Conservation (phyloP, 1,140 invertebrate species). For the Lordiphosa collinella region DNA sequence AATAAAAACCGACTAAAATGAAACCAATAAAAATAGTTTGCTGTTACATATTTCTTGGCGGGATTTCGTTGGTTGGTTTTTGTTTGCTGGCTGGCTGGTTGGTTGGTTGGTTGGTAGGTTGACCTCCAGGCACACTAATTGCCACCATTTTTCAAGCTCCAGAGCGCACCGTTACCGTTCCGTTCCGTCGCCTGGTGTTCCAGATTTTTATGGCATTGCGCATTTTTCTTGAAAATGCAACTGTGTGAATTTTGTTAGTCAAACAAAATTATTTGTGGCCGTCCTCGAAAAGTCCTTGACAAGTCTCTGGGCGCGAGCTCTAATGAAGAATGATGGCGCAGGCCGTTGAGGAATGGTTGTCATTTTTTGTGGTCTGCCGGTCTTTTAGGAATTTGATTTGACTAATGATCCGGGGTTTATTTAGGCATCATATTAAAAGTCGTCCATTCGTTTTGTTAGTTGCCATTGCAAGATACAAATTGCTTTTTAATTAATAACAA, state of each 20-base stretch:
- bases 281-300: slow-evolving; percentile 57
- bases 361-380: slow-evolving; percentile 19
- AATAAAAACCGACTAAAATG: not conserved
- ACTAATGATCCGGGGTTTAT: slow-evolving; percentile 8
- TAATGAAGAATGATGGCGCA: slow-evolving; percentile 51
- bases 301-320: slow-evolving; percentile 26
- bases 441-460: not conserved
- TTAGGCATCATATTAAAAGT: not conserved
- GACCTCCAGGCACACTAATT: slow-evolving; percentile 53
- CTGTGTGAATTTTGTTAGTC: slow-evolving; percentile 7
- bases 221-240: slow-evolving; percentile 40
- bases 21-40: slow-evolving; percentile 2
- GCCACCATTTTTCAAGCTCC: slow-evolving; percentile 51
- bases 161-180: slow-evolving; percentile 15
- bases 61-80: not conserved
- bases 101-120: slow-evolving; percentile 49
- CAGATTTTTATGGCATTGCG: slow-evolving; percentile 1
- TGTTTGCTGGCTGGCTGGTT: slow-evolving; percentile 22
- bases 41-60: slow-evolving; percentile 18
- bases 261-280: slow-evolving; percentile 29
- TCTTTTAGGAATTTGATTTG: slow-evolving; percentile 8
- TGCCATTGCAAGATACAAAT: slow-evolving; percentile 28
- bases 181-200: slow-evolving; percentile 6
- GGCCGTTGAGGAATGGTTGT: slow-evolving; percentile 17
- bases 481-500: slow-evolving; percentile 47